phyloP scores from a whole-genome alignment of 2,113 vertebrate genomes.

The pig (Sus scrofa) region DNA sequence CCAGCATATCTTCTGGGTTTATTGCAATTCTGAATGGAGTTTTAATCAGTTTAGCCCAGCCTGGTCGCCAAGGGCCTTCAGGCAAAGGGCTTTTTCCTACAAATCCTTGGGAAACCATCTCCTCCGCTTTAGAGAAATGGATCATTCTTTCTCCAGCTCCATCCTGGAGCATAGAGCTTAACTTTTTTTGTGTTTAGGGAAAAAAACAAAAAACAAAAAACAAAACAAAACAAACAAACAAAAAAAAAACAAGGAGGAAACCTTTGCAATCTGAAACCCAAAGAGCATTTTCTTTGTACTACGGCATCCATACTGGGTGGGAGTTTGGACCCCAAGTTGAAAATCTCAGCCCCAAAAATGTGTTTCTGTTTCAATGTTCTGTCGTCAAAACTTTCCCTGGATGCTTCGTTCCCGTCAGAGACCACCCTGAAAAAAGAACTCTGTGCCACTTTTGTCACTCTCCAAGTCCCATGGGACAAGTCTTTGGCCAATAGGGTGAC shows the following conservation, averaged over 20 bases:
- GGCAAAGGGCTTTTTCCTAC: slow-evolving; percentile 71
- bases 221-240: too few relatives aligned
- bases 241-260: slow-evolving; percentile 44
- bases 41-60: slow-evolving; percentile 76
- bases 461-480: not conserved
- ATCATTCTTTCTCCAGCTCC: slow-evolving; percentile 62
- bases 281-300: slow-evolving; percentile 19
- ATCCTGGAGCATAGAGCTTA: slow-evolving; percentile 43
- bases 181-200: slow-evolving; percentile 60
- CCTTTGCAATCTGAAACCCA: not conserved
- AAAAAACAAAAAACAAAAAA: too few relatives aligned
- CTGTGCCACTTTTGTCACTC: slow-evolving; percentile 67
- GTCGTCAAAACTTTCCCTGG: slow-evolving; percentile 55
- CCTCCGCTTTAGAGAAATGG: slow-evolving; percentile 56
- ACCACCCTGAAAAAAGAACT: slow-evolving; percentile 80
- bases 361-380: slow-evolving; percentile 80
- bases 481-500: slow-evolving; percentile 69
- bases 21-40: slow-evolving; percentile 71
- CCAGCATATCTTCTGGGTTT: slow-evolving; percentile 80
- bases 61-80: slow-evolving; percentile 54
- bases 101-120: slow-evolving; percentile 49
- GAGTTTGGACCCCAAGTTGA: slow-evolving; percentile 65
- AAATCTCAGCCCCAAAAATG: slow-evolving; percentile 70
- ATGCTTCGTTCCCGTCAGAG: slow-evolving; percentile 66
- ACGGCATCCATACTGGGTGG: slow-evolving; percentile 9